Base-by-base conservation (phyloP, 2,797 vertebrate genomes). In the Menidia menidia region DNA sequence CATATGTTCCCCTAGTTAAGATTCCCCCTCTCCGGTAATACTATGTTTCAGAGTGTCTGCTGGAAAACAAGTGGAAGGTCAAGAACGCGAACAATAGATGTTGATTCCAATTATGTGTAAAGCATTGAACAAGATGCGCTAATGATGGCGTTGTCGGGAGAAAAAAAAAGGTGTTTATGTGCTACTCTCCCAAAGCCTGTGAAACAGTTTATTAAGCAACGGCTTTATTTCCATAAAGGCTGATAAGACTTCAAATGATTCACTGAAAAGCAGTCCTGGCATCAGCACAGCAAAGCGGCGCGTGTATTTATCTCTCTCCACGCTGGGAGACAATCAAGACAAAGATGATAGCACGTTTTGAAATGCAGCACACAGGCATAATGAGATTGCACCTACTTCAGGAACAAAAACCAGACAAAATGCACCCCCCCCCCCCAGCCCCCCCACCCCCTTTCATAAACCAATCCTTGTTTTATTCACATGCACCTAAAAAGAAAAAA, bases 71-170 rank as follows among this genome's bases (percentile, higher is more conserved):
- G 88, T 73, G 85, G 88, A 86, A 92, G 92, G 92, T 93, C 87
- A 89, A 82, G 75, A 90, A 88, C 91, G 72, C 80, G 78, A 91
- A 90, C 89, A 92, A 93, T 92, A 89, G 88, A 88, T 89, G 93
- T 92, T 94, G 92, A 93, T 94, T 92, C 91, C 90, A 94, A 92
- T 93, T 93, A 93, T 85, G 87, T 87, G 83, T 88, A 90, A 91
- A 89, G 90, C 88, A 88, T 88, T 91, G 89, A 92, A 92, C 89
- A 91, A 92, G 91, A 91, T 77, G 87, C 80, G 73, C 88, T 93
- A 94, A 94, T 93, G 92, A 94, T 90, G 89, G 84, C 85, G 83
- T 87, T 70, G 85, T 87, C 77, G 78, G 75, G 45, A 90, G 85
- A 88, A 86, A 88, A 25, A 25, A 25, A 87, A 88, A 90, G 86